Evolutionary conservation across 2,888 invertebrate species (phyloP), one percentile per base, ranked within the genome.

Genomic region (Crematogaster levior): DNA sequence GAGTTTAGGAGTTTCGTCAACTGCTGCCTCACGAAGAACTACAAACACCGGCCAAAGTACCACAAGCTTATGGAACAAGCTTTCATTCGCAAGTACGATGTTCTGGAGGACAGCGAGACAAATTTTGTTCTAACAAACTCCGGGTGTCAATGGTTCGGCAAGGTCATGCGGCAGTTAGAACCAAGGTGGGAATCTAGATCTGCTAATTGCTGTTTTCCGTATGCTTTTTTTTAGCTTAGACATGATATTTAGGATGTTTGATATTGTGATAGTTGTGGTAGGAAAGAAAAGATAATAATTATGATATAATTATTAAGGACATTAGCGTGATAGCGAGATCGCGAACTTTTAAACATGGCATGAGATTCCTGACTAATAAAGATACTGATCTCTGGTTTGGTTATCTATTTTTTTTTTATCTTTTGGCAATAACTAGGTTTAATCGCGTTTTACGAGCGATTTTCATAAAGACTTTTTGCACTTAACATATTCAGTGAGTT

Each of bases 11-110:
- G 96, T 92, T 99, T 99, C 95, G 98, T 99, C 86, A 96, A 96
- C 93, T 97, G 97, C 95, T 99, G 99, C 96, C 96, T 99, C 94
- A 98, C 97, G 90, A 99, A 99, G 95, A 98, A 99, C 95, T 98
- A 98, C 95, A 96, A 97, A 94, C 96, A 97, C 92, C 96, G 99
- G 91, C 99, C 99, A 85, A 99, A 99, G 95, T 99, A 99, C 95
- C 97, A 96, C 88, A 97, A 98, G 94, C 96, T 99, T 18, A 96
- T 99, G 94, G 97, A 98, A 89, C 98, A 98, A 93, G 96, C 97
- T 27, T 99, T 99, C 95, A 97, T 99, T 75, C 97, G 97, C 94
- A 96, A 96, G 90, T 98, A 98, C 84, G 97, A 97, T 89, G 75
- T 84, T 80, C 53, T 84, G 34, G 90, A 92, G 81, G 91, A 91